Evolutionary conservation across 2,888 invertebrate genomes (phyloP), one percentile per base, ranked within the genome.

Genomic region (Silvanus unidentatus): DNA sequence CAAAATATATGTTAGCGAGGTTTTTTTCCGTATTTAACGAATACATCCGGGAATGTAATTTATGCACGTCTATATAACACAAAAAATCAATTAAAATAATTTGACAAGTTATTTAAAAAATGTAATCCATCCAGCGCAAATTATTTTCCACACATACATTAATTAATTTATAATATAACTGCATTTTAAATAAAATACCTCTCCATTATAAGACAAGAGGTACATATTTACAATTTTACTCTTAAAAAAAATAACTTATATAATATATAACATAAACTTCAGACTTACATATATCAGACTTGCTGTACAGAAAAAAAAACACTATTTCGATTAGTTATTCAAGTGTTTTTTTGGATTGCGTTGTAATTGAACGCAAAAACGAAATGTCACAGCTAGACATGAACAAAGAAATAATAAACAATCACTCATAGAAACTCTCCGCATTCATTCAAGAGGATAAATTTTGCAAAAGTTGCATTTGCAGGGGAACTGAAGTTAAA

Each of bases 271-370:
- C 57, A 60, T 62, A 62, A 55, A 63, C 60, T 68, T 70, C 69
- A 68, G 69, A 68, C 69, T 70, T 67, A 66, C 63, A 60, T 58
- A 57, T 60, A 68, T 69, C 70, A 70, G 70, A 69, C 69, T 70
- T 69, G 66, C 67, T 66, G 59, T 64, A 63, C 63, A 64, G 12
- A 32, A 32, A 32, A 55, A n/a, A 53, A 53, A 51, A 53, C 45
- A 52, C 49, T 49, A 47, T 43, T 30, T 49, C 40, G 39, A 14
- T 16, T 11, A 12, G n/a, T 32, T 32, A n/a, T 32, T 13, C 8
- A 15, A 15, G 9, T 9, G 37, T 39, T 42, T 35, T 34, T 32
- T 40, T 28, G 11, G 29, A 53, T 49, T 37, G 37, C 14, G 37
- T 12, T n/a, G n/a, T n/a, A 32, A 32, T 32, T 5, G 15, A 13